Percentiles rank a stretch among this genome's conserved stretches.
These are phyloP conservation scores for Lycocerus yunnanus DNA, from an alignment of 2,888 invertebrate species.

Conservation along the genomic window DNA sequence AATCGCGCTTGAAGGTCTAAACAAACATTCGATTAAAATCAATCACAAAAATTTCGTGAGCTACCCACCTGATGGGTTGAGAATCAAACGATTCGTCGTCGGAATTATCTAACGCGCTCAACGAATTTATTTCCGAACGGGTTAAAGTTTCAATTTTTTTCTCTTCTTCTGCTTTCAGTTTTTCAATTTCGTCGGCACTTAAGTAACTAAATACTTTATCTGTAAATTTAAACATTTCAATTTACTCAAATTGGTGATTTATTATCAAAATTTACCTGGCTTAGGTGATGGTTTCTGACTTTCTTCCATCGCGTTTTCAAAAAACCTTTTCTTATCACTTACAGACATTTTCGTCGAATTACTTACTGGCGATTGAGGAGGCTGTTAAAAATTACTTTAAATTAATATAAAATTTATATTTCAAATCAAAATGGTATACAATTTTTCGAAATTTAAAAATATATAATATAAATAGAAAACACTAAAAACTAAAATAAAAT, in stretches of 20 bases:
- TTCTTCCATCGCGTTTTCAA: slow-evolving; percentile 95
- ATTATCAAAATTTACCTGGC: slow-evolving; percentile 34
- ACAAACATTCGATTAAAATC: not conserved
- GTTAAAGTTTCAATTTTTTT: slow-evolving; percentile 80
- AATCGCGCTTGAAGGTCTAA: slow-evolving; percentile 51
- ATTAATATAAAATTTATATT: slow-evolving; percentile 4
- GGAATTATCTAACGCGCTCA: slow-evolving; percentile 62
- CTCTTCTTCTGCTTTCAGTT: slow-evolving; percentile 92
- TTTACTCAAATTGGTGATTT: not conserved
- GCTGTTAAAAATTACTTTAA: slow-evolving; percentile 40
- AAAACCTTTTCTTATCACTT: slow-evolving; percentile 92
- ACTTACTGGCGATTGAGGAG: slow-evolving; percentile 71
- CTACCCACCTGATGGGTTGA: slow-evolving; percentile 48
- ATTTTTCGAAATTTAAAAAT: not conserved
- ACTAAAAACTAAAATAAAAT: not conserved
- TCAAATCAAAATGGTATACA: not conserved
- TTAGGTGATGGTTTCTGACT: slow-evolving; percentile 84
- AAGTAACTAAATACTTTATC: slow-evolving; percentile 93
- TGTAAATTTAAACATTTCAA: slow-evolving; percentile 53
- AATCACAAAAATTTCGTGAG: not conserved
- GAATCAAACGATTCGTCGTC: slow-evolving; percentile 57
- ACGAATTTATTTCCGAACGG: slow-evolving; percentile 64
- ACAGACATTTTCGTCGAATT: slow-evolving; percentile 83
- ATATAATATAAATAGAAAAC: not conserved
- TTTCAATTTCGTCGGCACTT: slow-evolving; percentile 91